phyloP scores from a whole-genome alignment of 1,140 invertebrate genomes.

The Drosophila sulfurigaster region DNA sequence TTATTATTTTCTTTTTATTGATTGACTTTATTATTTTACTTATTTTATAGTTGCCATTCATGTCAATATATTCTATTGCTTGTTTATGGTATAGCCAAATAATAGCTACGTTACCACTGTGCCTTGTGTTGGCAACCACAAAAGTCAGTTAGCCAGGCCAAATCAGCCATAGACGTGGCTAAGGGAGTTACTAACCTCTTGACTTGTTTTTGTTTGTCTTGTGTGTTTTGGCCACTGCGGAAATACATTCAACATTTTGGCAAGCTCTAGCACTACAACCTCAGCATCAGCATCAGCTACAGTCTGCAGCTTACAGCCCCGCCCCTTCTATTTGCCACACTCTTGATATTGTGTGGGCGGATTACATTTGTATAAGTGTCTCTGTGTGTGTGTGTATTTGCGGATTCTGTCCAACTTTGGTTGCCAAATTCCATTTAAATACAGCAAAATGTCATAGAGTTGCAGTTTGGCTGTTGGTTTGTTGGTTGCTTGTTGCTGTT shows the following conservation, averaged over 20 bases:
- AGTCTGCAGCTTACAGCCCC: slow-evolving; percentile 3
- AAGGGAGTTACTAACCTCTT: slow-evolving; percentile 10
- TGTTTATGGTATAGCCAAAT: neutral
- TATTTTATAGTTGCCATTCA: no score
- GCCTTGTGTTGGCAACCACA: slow-evolving; percentile 44
- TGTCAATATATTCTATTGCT: no score
- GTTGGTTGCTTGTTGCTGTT: slow-evolving; percentile 58
- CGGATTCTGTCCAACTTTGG: slow-evolving; percentile 48
- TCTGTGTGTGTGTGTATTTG: slow-evolving; percentile 40
- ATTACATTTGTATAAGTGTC: slow-evolving; percentile 15
- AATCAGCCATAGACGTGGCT: slow-evolving; percentile 54
- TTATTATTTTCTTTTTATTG: no score
- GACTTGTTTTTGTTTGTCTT: slow-evolving; percentile 53
- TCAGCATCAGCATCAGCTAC: neutral
- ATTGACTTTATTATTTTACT: no score
- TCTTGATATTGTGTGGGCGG: slow-evolving; percentile 33
- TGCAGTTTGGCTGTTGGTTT: slow-evolving; percentile 13
- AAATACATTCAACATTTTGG: slow-evolving; percentile 79
- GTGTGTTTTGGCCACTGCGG: slow-evolving; percentile 76
- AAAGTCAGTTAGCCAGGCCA: slow-evolving; percentile 53
- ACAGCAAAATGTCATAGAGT: slow-evolving; percentile 53
- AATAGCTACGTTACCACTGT: neutral
- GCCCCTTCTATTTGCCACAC: neutral
- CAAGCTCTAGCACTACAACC: slow-evolving; percentile 50
- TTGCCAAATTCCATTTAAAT: slow-evolving; percentile 82